These are phyloP conservation scores for Doris montereyensis DNA, from an alignment of 2,888 invertebrate genomes.

Conservation along the genomic window DNA sequence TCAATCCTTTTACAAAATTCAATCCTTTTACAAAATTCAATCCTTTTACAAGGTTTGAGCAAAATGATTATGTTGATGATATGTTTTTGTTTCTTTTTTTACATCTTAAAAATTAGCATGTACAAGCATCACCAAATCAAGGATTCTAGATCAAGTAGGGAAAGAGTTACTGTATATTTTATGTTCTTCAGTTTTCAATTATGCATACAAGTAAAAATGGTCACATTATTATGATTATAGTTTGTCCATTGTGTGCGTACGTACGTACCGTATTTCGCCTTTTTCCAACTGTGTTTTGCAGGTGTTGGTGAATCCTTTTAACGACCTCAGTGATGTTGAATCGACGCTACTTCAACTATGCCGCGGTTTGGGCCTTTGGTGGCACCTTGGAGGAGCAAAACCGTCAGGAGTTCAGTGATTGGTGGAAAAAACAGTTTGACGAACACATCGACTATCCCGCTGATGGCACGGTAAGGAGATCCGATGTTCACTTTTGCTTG, in stretches of 20 bases:
- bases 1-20: no score
- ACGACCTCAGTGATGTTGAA: conserved; percentile 66
- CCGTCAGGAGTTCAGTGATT: conserved; percentile 66
- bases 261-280: not conserved
- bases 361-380: conserved; percentile 71
- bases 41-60: no score
- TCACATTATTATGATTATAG: not conserved
- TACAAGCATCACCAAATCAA: no score
- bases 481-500: no score
- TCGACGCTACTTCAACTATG: conserved; percentile 70
- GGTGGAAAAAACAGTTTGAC: conserved; percentile 69
- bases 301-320: conserved; percentile 56
- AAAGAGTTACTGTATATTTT: no score
- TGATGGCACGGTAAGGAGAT: conserved; percentile 68
- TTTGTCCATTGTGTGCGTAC: not conserved
- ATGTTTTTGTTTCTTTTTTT: no score
- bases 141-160: no score
- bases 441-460: conserved; percentile 65
- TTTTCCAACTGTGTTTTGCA: conserved; percentile 34
- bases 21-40: no score
- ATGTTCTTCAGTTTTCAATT: not conserved
- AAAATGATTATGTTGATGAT: no score
- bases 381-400: conserved; percentile 64
- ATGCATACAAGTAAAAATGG: not conserved
- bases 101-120: no score